phyloP scores from a whole-genome alignment of 2,113 vertebrate genomes.

The Phrynosoma blainvillii region DNA sequence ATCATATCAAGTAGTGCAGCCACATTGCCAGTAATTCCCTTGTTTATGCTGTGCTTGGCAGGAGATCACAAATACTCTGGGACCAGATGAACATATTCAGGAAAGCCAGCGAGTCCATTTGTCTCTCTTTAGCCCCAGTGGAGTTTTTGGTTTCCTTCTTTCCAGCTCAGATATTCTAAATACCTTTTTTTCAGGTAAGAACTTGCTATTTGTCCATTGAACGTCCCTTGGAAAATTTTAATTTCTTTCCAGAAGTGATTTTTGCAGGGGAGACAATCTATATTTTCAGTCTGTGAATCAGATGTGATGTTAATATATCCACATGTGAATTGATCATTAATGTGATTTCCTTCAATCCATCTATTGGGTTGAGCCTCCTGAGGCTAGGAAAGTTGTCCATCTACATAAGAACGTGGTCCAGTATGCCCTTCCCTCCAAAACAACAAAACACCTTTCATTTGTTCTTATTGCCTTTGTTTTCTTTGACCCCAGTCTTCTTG shows the following conservation, averaged over 20 bases:
- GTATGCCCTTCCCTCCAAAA: too few relatives aligned
- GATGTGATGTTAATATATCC: background rate
- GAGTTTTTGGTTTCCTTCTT: constrained; percentile 87
- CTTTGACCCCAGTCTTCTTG: background rate
- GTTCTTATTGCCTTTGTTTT: background rate
- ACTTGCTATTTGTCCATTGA: background rate
- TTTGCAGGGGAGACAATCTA: background rate
- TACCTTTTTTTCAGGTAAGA: constrained; percentile 81
- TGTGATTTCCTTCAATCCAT: too few relatives aligned
- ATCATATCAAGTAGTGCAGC: too few relatives aligned
- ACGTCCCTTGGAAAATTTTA: background rate
- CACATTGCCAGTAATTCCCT: background rate
- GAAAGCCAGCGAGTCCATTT: constrained; percentile 80
- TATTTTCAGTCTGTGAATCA: background rate
- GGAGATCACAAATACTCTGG: constrained; percentile 81
- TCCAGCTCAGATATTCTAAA: constrained; percentile 73
- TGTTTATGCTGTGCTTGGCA: constrained; percentile 51
- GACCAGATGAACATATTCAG: constrained; percentile 81
- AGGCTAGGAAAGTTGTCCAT: background rate
- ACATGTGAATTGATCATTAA: background rate
- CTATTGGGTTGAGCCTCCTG: background rate
- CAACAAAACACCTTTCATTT: background rate
- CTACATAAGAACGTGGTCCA: background rate
- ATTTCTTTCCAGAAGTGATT: background rate
- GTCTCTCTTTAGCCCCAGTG: constrained; percentile 80